Evolutionary conservation across 2,797 vertebrate genomes (phyloP).

Genomic region (Artibeus lituratus): DNA sequence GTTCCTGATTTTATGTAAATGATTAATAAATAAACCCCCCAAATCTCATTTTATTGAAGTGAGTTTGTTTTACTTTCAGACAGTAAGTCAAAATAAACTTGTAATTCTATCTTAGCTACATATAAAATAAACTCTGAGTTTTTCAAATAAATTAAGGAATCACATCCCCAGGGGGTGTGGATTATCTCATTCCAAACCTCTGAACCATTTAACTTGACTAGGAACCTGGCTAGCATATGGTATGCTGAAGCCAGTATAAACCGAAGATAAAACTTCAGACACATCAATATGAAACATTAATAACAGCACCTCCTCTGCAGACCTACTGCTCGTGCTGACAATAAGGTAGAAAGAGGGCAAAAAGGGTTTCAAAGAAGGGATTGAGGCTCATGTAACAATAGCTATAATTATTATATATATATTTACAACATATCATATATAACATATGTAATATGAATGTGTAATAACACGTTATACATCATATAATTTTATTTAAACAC

Average conservation of each 20-base stretch:
- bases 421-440: too few species aligned
- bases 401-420: not conserved
- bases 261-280: slow-evolving; percentile 6
- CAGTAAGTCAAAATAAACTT: slow-evolving; percentile 36
- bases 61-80: slow-evolving; percentile 38
- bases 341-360: not conserved
- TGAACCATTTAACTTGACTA: not conserved
- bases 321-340: not conserved
- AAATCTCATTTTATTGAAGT: slow-evolving; percentile 72
- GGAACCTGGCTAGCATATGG: not conserved
- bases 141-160: slow-evolving; percentile 25
- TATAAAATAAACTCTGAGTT: slow-evolving; percentile 53
- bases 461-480: not conserved
- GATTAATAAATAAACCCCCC: slow-evolving; percentile 73
- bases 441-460: not conserved
- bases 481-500: not conserved
- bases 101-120: slow-evolving; percentile 36
- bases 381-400: not conserved
- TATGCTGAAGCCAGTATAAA: not conserved
- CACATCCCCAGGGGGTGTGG: not conserved
- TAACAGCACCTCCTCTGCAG: not conserved
- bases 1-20: slow-evolving; percentile 69
- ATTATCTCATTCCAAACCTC: not conserved
- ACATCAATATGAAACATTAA: slow-evolving; percentile 12
- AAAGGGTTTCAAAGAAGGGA: not conserved